Percentiles rank a stretch among this genome's conserved stretches.
Conservation (phyloP, 1,140 invertebrate species). For the Aricia agestis region DNA sequence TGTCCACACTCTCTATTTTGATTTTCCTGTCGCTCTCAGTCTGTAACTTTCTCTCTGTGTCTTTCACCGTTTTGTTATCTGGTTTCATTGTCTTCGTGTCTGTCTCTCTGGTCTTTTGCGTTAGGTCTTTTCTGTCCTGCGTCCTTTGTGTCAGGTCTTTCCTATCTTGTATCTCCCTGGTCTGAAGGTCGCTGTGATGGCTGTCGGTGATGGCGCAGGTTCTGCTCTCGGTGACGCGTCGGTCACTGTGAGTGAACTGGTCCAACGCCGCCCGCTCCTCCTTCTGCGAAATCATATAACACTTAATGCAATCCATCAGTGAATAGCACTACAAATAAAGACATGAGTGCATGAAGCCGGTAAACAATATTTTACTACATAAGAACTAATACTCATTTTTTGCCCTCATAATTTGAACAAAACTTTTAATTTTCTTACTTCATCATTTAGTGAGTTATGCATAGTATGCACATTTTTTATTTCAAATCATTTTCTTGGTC, state of each 20-base stretch:
- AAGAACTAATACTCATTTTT: too few species aligned
- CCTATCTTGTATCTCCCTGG: conserved; percentile 62
- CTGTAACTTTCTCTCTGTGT: not conserved
- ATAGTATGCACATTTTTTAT: too few species aligned
- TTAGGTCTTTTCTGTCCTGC: not conserved
- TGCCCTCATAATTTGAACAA: too few species aligned
- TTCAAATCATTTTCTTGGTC: too few species aligned
- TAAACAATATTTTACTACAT: too few species aligned
- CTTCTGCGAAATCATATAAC: conserved; percentile 37
- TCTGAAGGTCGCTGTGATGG: conserved; percentile 28
- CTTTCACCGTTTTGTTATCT: not conserved
- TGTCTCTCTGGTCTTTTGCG: conserved; percentile 11
- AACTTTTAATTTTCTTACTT: too few species aligned
- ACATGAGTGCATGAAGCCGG: too few species aligned
- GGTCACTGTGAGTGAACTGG: conserved; percentile 62
- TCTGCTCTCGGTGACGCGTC: conserved; percentile 52
- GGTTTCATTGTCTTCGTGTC: conserved; percentile 1
- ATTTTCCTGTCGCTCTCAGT: conserved; percentile 8
- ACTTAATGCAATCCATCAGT: too few species aligned
- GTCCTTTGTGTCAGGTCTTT: conserved; percentile 44
- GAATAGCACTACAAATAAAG: too few species aligned
- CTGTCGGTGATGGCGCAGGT: conserved; percentile 34
- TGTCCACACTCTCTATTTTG: conserved; percentile 18
- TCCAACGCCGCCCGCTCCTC: conserved; percentile 59
- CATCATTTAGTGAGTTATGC: too few species aligned